Evolutionary conservation across 2,113 vertebrate genomes (phyloP).

Genomic region (Gavia stellata): DNA sequence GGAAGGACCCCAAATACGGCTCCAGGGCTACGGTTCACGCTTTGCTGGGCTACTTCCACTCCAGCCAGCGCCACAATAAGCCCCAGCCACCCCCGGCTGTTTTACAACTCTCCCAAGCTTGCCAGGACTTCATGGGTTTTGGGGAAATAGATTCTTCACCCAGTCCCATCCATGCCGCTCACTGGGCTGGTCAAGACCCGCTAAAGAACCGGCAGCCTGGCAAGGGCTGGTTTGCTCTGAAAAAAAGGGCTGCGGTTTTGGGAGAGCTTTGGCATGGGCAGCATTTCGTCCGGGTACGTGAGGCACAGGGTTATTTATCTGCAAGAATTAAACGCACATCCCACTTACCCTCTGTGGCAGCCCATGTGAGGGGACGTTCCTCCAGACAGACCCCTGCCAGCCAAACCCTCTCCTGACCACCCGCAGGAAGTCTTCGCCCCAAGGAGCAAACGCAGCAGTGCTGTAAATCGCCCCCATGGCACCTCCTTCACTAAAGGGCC

Average conservation of each 20-base stretch:
- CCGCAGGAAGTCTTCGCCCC: not conserved
- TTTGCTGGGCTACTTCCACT: not conserved
- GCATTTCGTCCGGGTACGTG: not conserved
- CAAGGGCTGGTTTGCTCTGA: not conserved
- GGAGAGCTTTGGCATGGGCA: not conserved
- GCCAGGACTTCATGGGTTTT: not conserved
- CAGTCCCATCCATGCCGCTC: not conserved
- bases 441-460: fast-evolving
- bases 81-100: too few relatives aligned
- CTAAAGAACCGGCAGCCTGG: not conserved
- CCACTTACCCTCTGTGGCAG: not conserved
- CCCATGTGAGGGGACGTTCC: not conserved
- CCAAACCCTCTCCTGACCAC: not conserved
- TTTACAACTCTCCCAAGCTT: not conserved
- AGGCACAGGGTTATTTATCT: not conserved
- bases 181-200: not conserved
- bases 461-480: not conserved
- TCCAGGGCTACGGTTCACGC: not conserved
- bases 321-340: not conserved
- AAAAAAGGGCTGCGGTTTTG: not conserved
- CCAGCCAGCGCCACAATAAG: not conserved
- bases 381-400: not conserved
- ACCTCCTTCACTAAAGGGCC: not conserved
- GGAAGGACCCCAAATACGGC: fast-evolving
- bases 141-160: not conserved